Percentiles rank a stretch among this genome's conserved stretches.
Evolutionary conservation across 2,888 invertebrate species (phyloP).

Genomic region (Acleris holmiana): DNA sequence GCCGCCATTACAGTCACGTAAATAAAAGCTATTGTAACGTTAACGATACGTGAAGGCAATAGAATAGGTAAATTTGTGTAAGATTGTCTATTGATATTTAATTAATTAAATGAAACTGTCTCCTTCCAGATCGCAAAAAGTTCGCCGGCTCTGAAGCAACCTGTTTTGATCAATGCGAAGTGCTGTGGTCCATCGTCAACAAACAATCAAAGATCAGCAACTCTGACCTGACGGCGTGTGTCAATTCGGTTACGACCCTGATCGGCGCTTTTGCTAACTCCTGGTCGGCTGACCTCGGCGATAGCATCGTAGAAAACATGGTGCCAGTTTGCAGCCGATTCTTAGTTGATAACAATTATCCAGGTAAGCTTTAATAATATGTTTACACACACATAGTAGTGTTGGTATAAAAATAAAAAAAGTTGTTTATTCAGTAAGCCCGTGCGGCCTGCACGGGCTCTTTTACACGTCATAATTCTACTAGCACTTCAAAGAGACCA

Average conservation of each 20-base stretch:
- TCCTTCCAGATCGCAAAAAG: not conserved
- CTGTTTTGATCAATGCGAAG: not conserved
- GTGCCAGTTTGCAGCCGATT: not conserved
- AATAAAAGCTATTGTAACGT: too few relatives aligned
- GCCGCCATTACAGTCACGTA: too few relatives aligned
- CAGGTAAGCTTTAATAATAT: not conserved
- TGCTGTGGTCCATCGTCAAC: not conserved
- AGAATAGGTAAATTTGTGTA: too few relatives aligned
- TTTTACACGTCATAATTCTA: too few relatives aligned
- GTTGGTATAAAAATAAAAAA: too few relatives aligned
- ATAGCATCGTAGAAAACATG: not conserved
- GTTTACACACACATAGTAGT: too few relatives aligned
- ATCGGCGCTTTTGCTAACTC: conserved; percentile 1
- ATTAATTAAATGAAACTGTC: not conserved
- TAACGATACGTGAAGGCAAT: too few relatives aligned
- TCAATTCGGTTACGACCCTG: not conserved
- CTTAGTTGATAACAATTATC: not conserved
- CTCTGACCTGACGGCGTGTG: not conserved
- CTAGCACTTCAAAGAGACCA: too few relatives aligned
- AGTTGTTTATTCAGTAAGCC: too few relatives aligned
- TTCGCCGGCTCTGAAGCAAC: not conserved
- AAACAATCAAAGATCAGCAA: not conserved
- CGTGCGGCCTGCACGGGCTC: too few relatives aligned
- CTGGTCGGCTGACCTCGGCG: not conserved
- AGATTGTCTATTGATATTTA: too few relatives aligned